Evolutionary conservation across 2,888 invertebrate genomes (phyloP).

Genomic region (Diarsia rubi): DNA sequence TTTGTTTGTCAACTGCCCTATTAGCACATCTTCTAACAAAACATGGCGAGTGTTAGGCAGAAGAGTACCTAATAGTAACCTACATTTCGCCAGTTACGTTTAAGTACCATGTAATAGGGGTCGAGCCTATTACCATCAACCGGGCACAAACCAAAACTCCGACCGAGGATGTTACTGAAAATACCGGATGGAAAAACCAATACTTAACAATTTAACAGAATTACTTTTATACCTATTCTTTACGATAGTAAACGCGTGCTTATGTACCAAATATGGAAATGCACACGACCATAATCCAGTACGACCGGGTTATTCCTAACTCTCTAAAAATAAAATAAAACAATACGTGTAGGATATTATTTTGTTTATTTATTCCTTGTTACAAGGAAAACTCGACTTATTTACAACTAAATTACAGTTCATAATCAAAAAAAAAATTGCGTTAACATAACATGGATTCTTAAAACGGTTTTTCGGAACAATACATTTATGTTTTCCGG

Average conservation of each 20-base stretch:
- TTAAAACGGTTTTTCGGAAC: not conserved
- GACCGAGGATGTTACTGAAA: too few relatives aligned
- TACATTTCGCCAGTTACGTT: too few relatives aligned
- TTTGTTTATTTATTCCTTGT: not conserved
- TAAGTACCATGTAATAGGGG: too few relatives aligned
- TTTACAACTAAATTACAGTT: not conserved
- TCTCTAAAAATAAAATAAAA: constrained; percentile 3
- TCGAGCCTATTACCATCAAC: too few relatives aligned
- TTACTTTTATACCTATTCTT: too few relatives aligned
- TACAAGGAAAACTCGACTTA: not conserved
- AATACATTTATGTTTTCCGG: not conserved
- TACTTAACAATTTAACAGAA: too few relatives aligned
- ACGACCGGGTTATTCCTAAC: not conserved
- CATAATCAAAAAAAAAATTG: not conserved
- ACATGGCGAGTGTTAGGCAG: too few relatives aligned
- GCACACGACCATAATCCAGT: not conserved
- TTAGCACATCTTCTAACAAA: not conserved
- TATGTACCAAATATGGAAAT: not conserved
- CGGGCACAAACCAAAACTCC: too few relatives aligned
- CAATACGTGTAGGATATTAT: not conserved
- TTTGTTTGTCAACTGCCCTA: too few relatives aligned
- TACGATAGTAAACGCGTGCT: not conserved
- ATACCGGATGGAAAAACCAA: too few relatives aligned
- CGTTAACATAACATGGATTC: not conserved
- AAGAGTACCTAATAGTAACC: too few relatives aligned